Evolutionary conservation across 2,888 invertebrate genomes (phyloP).

Genomic region (Philonicus albiceps): DNA sequence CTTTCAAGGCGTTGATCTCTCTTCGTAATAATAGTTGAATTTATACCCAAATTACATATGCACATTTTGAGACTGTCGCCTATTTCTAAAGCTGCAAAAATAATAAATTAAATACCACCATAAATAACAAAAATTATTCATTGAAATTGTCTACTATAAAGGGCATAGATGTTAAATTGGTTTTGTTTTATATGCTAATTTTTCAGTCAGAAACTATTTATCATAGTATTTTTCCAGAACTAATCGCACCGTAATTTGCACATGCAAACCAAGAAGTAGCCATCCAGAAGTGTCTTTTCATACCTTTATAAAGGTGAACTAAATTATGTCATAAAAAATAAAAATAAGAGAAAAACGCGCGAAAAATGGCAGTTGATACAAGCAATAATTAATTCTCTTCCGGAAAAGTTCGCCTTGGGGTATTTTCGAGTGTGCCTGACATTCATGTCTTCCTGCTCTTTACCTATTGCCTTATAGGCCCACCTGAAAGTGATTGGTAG

Average conservation of each 20-base stretch:
- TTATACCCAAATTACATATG: neutral
- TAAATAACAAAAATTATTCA: neutral
- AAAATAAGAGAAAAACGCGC: neutral
- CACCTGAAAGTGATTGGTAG: neutral
- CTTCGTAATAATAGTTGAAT: neutral
- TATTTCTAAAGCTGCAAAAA: neutral
- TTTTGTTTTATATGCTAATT: neutral
- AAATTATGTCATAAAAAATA: neutral
- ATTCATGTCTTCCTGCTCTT: neutral
- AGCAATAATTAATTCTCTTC: neutral
- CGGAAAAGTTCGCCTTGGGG: neutral
- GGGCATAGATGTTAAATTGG: neutral
- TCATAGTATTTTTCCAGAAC: neutral
- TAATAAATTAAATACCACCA: neutral
- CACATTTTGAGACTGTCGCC: neutral
- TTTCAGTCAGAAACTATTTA: neutral
- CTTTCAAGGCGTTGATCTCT: neutral
- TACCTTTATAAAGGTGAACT: neutral
- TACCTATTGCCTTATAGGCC: neutral
- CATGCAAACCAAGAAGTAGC: neutral
- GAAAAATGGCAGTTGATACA: neutral
- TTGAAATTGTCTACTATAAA: neutral
- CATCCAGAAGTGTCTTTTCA: neutral
- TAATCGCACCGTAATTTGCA: neutral
- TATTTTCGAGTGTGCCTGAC: neutral